phyloP scores from a whole-genome alignment of 2,113 vertebrate genomes.

The Tursiops truncatus region DNA sequence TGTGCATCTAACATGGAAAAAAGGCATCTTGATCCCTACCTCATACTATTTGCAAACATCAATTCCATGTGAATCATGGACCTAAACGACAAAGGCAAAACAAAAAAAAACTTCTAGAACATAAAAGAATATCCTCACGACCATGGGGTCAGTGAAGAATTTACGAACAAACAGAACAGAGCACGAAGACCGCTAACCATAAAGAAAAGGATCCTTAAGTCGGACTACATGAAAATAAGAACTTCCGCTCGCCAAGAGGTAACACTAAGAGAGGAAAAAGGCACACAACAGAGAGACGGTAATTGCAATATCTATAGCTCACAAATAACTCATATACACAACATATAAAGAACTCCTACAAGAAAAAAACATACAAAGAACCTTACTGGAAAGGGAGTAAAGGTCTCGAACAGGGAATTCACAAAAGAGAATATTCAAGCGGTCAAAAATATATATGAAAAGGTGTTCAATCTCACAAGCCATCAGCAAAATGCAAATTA shows the following conservation, averaged over 20 bases:
- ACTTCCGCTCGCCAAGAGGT: slow-evolving; percentile 30
- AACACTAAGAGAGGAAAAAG: slow-evolving; percentile 2
- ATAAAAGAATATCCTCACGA: neutral
- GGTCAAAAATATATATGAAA: neutral
- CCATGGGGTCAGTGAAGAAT: neutral
- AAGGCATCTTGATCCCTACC: neutral
- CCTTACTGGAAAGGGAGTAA: neutral
- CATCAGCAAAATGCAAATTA: neutral
- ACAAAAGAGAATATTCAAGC: neutral
- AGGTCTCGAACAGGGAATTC: neutral
- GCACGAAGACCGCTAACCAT: neutral
- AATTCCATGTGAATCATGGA: neutral
- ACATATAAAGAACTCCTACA: neutral
- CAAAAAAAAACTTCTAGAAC: neutral
- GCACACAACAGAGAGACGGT: neutral
- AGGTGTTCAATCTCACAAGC: slow-evolving; percentile 2
- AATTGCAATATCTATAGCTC: neutral
- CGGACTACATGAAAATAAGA: neutral
- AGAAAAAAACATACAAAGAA: neutral
- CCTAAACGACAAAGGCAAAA: slow-evolving; percentile 45
- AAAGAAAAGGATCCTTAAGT: slow-evolving; percentile 15
- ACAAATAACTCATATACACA: neutral
- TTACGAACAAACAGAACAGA: slow-evolving; percentile 47
- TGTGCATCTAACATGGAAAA: neutral
- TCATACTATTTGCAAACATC: slow-evolving; percentile 11